Evolutionary conservation across 2,113 vertebrate species (phyloP), one percentile per base, ranked within the genome.

Genomic region (Hippoglossus stenolepis): DNA sequence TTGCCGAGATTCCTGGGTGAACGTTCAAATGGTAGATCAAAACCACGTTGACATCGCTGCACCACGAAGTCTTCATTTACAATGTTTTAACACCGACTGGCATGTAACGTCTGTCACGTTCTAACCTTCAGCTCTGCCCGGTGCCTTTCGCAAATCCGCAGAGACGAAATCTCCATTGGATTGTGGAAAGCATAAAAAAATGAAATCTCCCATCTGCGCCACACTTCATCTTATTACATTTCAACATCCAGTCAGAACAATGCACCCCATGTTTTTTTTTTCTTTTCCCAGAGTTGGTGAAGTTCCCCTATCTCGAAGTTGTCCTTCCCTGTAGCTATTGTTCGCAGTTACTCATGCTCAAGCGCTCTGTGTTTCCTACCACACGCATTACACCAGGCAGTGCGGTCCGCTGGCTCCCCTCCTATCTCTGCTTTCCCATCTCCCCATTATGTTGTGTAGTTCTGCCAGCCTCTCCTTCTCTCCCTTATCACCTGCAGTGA

Each of bases 401-500:
- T 61, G 72, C 56, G 62, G 75, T 83, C 84, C 83, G 85, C 60
- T 66, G 84, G 63, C 82, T 90, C 71, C 7, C 68, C 70, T 74
- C 62, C 82, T 91, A 93, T 91, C 89, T 81, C 72, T 59, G 70
- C 74, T 60, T 70, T 68, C 79, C 87, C 71, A 89, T 92, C 91
- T 86, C 72, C 68, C 91, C 80, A 84, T 92, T 87, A 90, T 88
- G 85, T 83, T 88, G 85, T 90, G 81, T 79, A 87, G 84, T 82
- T 85, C 85, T 86, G 79, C 83, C 89, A 85, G 79, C 72, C 68
- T 85, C 71, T 49, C 78, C 63, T 85, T 77, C 86, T 53, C 67
- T 75, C 82, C 77, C 87, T 91, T 90, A 91, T 92, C 91, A 92
- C 92, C 85, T 91, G 85, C 76, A 85, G 92, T 84, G 89, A 87